These are phyloP conservation scores for Cremastobaeus sp. DNA, from an alignment of 2,888 invertebrate species.

Conservation along the genomic window DNA sequence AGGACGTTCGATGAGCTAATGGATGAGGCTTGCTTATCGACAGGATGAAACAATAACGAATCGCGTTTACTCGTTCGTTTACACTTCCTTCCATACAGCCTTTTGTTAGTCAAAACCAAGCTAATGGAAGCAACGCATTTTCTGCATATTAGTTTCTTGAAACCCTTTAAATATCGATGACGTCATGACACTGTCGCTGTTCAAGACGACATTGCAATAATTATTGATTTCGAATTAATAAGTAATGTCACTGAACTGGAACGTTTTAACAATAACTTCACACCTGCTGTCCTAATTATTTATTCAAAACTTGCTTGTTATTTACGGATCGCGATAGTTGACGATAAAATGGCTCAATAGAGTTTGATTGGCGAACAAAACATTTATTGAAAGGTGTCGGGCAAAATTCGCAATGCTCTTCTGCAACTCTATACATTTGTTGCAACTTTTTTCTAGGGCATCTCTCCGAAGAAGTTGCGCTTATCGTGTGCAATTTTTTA, in stretches of 20 bases:
- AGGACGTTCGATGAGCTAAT: background rate
- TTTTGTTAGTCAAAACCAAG: conserved; percentile 6
- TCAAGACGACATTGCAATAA: conserved; percentile 11
- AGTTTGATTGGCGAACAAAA: too few species aligned
- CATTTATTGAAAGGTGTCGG: too few species aligned
- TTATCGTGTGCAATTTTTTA: too few species aligned
- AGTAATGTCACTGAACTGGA: conserved; percentile 10
- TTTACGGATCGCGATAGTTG: too few species aligned
- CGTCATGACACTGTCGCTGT: background rate
- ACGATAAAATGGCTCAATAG: too few species aligned
- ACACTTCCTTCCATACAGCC: background rate
- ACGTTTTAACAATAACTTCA: conserved; percentile 38
- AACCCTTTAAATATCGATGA: conserved; percentile 10
- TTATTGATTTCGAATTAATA: conserved; percentile 33
- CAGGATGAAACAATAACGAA: background rate
- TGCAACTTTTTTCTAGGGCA: too few species aligned
- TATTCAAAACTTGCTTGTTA: too few species aligned
- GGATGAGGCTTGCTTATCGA: background rate
- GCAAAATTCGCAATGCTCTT: too few species aligned
- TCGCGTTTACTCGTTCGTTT: background rate
- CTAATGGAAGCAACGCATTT: conserved; percentile 4
- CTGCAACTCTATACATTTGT: too few species aligned
- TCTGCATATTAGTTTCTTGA: conserved; percentile 20
- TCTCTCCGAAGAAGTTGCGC: too few species aligned
- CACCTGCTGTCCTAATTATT: conserved; percentile 32